phyloP scores from a whole-genome alignment of 2,797 vertebrate species.

The Phoxinus dragarum region DNA sequence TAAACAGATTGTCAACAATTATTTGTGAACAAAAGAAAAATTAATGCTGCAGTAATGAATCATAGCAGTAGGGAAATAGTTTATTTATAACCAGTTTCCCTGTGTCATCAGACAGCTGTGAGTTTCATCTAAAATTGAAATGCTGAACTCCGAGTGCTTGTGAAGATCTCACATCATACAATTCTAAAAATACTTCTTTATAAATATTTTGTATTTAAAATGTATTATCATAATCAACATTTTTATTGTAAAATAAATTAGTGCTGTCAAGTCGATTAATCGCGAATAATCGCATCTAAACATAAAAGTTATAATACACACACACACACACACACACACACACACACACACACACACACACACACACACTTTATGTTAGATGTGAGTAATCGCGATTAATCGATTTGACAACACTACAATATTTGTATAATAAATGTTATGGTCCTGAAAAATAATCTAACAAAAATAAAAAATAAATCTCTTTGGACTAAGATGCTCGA shows the following conservation, averaged over 20 bases:
- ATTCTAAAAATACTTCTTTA: neutral
- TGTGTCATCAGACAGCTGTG: constrained; percentile 7
- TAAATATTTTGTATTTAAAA: neutral
- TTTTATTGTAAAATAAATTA: neutral
- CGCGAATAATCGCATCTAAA: too few relatives aligned
- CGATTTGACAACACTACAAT: neutral
- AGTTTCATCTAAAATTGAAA: constrained; percentile 12
- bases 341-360: too few relatives aligned
- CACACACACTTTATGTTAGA: neutral
- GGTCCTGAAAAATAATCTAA: too few relatives aligned
- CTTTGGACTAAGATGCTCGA: neutral
- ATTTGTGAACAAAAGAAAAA: neutral
- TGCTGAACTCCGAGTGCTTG: neutral
- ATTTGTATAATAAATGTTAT: too few relatives aligned
- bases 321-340: too few relatives aligned
- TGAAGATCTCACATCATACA: neutral
- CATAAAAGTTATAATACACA: too few relatives aligned
- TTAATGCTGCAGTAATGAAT: neutral
- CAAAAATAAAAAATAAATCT: too few relatives aligned
- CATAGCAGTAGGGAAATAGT: constrained; percentile 3
- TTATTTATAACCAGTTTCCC: constrained; percentile 15
- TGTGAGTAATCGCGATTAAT: neutral
- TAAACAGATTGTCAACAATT: neutral
- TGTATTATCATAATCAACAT: neutral
- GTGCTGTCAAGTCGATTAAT: too few relatives aligned